phyloP scores from a whole-genome alignment of 2,888 invertebrate species.

The Lampropteryx suffumata region DNA sequence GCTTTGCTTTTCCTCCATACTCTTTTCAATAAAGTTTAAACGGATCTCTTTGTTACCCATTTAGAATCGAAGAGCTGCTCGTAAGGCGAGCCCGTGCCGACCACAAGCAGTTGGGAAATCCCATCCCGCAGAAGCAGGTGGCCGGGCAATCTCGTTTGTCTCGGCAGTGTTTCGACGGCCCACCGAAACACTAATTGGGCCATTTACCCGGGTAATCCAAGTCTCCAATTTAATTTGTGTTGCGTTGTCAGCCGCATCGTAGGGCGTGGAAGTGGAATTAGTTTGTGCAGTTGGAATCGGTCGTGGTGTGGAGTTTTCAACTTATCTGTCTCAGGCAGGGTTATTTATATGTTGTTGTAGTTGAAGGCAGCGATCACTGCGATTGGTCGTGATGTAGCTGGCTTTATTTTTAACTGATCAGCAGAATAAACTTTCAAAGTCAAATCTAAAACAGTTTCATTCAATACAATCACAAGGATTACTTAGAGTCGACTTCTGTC shows the following conservation, averaged over 20 bases:
- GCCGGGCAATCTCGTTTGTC: conserved; percentile 72
- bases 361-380: no score
- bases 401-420: no score
- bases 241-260: conserved; percentile 36
- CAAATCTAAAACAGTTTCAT: no score
- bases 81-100: conserved; percentile 32
- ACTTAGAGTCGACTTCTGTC: no score
- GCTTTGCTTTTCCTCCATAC: no score
- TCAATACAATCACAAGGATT: no score
- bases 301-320: no score
- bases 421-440: no score
- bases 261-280: not conserved
- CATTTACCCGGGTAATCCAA: conserved; percentile 74
- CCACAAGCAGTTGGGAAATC: conserved; percentile 52
- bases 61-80: conserved; percentile 24
- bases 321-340: no score
- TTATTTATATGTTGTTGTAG: no score
- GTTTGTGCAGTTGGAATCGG: no score
- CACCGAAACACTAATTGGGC: conserved; percentile 74
- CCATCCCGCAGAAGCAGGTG: conserved; percentile 64
- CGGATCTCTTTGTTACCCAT: conserved; percentile 6
- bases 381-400: no score
- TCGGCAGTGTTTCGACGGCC: conserved; percentile 50
- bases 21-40: not conserved
- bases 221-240: conserved; percentile 72